These are phyloP conservation scores for Amiota communis DNA, from an alignment of 2,888 invertebrate species.

Conservation along the genomic window DNA sequence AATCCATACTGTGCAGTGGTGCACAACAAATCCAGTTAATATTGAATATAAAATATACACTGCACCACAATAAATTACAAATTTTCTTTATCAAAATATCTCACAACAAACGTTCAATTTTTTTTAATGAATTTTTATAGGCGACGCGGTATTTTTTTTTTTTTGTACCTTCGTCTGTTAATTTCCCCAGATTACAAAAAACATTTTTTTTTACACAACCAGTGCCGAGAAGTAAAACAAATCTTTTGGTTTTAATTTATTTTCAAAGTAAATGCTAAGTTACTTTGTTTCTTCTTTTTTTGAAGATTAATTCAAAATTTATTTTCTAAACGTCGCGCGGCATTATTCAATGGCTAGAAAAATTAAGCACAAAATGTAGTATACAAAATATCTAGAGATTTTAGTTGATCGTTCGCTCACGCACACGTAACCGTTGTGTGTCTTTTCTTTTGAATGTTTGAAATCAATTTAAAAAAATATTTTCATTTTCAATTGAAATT, in stretches of 20 bases:
- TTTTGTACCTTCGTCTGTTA: neutral
- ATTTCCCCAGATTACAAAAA: neutral
- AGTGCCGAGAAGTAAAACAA: neutral
- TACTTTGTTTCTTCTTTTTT: slow-evolving; percentile 16
- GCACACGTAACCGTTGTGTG: slow-evolving; percentile 36
- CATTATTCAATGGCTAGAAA: slow-evolving; percentile 48
- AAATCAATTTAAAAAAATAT: slow-evolving; percentile 65
- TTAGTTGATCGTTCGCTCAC: slow-evolving; percentile 31
- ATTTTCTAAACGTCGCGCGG: slow-evolving; percentile 34
- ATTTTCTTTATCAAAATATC: slow-evolving; percentile 27
- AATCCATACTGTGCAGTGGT: slow-evolving; percentile 62
- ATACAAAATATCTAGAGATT: too few species aligned
- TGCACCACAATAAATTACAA: neutral
- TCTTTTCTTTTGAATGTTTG: slow-evolving; percentile 55
- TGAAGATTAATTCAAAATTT: slow-evolving; percentile 19
- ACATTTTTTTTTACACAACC: neutral
- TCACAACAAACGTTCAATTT: neutral
- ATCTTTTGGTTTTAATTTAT: slow-evolving; percentile 14
- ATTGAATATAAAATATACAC: too few species aligned
- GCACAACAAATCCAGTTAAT: too few species aligned
- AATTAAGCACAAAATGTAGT: neutral
- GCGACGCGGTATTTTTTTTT: slow-evolving; percentile 22
- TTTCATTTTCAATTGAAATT: slow-evolving; percentile 29
- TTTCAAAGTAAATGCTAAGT: neutral
- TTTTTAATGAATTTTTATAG: slow-evolving; percentile 12